These are phyloP conservation scores for Clepsis dumicolana DNA, from an alignment of 2,888 invertebrate genomes.

Conservation along the genomic window DNA sequence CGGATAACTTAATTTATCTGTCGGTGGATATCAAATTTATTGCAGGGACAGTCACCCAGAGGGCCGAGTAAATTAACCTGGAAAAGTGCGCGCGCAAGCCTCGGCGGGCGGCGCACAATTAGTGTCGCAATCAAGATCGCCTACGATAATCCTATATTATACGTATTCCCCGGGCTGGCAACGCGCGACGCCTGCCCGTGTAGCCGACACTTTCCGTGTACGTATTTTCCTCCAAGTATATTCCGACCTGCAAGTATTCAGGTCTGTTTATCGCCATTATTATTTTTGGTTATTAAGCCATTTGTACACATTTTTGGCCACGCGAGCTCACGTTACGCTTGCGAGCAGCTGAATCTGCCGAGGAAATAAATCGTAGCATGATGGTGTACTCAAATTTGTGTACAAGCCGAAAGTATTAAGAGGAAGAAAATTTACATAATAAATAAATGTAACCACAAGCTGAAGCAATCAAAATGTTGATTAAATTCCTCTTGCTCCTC, in stretches of 20 bases:
- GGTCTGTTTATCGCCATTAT: slow-evolving; percentile 33
- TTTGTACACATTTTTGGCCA: slow-evolving; percentile 39
- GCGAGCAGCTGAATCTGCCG: not conserved
- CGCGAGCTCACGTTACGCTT: slow-evolving; percentile 17
- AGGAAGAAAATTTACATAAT: slow-evolving; percentile 6
- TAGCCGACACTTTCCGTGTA: slow-evolving; percentile 34
- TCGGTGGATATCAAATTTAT: slow-evolving; percentile 49
- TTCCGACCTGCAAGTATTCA: slow-evolving; percentile 14
- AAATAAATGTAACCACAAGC: slow-evolving; percentile 19
- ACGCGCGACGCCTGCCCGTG: slow-evolving; percentile 19
- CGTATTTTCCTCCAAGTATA: slow-evolving; percentile 33
- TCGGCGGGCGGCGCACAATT: slow-evolving; percentile 60
- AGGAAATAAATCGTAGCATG: not conserved
- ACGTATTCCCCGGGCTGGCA: slow-evolving; percentile 56
- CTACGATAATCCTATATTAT: slow-evolving; percentile 61
- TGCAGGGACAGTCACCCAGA: slow-evolving; percentile 44
- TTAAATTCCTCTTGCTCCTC: slow-evolving; percentile 31
- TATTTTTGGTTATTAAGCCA: slow-evolving; percentile 34
- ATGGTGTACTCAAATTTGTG: not conserved
- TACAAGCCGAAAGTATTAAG: not conserved
- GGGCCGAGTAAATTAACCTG: slow-evolving; percentile 52
- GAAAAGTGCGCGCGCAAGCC: slow-evolving; percentile 52
- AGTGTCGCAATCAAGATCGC: slow-evolving; percentile 70
- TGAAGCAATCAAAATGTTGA: slow-evolving; percentile 31
- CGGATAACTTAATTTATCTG: slow-evolving; percentile 60